A percentile compares a stretch with the other conserved stretches of the same genome.
Conservation (phyloP, 2,113 vertebrate species). For the Tricholaema leucomelas region DNA sequence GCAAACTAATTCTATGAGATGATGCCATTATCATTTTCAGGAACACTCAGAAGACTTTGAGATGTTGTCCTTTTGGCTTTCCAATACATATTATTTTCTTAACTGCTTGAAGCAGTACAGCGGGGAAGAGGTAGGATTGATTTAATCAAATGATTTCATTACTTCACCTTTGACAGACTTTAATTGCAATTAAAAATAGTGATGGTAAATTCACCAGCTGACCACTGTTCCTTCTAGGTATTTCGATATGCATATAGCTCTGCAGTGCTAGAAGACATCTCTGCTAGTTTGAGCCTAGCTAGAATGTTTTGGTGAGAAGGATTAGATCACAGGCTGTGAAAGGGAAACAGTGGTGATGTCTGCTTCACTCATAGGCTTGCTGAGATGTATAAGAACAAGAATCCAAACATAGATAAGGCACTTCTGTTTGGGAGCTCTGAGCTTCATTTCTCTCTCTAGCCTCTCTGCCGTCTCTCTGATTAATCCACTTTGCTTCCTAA, state of each 20-base stretch:
- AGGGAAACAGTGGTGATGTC: no score
- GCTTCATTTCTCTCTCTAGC: no score
- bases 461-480: no score
- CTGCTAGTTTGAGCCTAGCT: no score
- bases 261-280: neutral
- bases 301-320: no score
- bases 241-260: neutral
- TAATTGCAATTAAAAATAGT: neutral
- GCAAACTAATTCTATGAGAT: neutral
- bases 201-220: neutral
- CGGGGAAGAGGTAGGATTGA: constrained; percentile 88
- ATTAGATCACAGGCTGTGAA: no score
- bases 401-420: no score
- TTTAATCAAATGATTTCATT: neutral
- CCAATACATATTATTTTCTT: constrained; percentile 90
- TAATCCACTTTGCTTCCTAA: no score
- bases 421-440: no score
- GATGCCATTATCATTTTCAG: constrained; percentile 68
- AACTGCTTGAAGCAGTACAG: constrained; percentile 98
- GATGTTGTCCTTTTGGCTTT: constrained; percentile 94
- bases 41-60: constrained; percentile 88
- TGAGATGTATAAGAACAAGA: no score
- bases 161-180: neutral
- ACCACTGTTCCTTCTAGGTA: neutral
- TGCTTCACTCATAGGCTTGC: no score